A percentile compares a stretch with the other conserved stretches of the same genome.
These are phyloP conservation scores for Alligator mississippiensis DNA, from an alignment of 2,113 vertebrate genomes.

Conservation along the genomic window DNA sequence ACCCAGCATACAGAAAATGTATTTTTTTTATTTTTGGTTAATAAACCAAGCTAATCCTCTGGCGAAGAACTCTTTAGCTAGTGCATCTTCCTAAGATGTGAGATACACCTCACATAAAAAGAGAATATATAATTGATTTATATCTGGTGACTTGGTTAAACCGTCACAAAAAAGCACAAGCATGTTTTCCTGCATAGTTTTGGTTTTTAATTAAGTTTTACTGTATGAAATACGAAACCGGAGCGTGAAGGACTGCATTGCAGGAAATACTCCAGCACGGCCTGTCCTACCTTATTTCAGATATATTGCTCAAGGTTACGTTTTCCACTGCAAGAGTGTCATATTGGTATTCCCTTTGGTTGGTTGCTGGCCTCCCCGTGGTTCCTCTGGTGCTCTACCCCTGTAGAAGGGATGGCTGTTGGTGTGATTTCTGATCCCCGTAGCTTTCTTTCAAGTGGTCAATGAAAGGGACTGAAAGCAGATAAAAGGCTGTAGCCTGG, in stretches of 20 bases:
- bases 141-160: too few species aligned
- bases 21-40: constrained; percentile 70
- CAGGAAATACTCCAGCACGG: background rate
- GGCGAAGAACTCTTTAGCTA: constrained; percentile 50
- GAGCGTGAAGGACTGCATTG: too few species aligned
- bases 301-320: background rate
- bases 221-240: too few species aligned
- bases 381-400: constrained; percentile 20
- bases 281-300: background rate
- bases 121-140: too few species aligned
- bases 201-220: too few species aligned
- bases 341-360: background rate
- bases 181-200: too few species aligned
- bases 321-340: background rate
- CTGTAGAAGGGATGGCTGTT: constrained; percentile 17
- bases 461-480: constrained; percentile 46
- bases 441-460: constrained; percentile 46
- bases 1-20: constrained; percentile 1
- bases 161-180: too few species aligned
- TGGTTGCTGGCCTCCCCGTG: constrained; percentile 13
- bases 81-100: constrained; percentile 31
- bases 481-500: constrained; percentile 6
- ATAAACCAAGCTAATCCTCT: constrained; percentile 49
- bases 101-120: background rate
- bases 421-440: background rate